A percentile compares a stretch with the other conserved stretches of the same genome.
Conservation (phyloP, 1,140 invertebrate species). For the Aphelinus atriplicis region DNA sequence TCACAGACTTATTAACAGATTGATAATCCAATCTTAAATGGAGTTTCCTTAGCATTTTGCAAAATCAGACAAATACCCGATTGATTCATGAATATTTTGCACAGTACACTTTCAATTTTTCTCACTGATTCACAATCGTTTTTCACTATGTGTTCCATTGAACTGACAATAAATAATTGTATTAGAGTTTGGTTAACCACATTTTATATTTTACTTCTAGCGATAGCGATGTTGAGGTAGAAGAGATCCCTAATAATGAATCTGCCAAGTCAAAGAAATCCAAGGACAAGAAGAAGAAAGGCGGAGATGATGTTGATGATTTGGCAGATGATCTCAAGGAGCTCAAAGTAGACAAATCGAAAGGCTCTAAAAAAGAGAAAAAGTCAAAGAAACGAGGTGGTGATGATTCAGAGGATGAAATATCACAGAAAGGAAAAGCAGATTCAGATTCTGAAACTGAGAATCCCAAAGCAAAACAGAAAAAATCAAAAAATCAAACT, state of each 20-base stretch:
- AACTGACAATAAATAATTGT: neutral
- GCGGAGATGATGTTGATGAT: conserved; percentile 52
- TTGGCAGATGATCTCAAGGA: conserved; percentile 53
- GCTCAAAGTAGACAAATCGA: conserved; percentile 52
- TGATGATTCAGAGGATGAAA: conserved; percentile 41
- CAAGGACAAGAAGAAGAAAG: conserved; percentile 48
- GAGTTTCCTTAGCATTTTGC: conserved; percentile 1
- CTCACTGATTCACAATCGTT: too few species aligned
- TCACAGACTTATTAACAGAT: too few species aligned
- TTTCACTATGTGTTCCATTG: neutral
- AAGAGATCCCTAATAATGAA: conserved; percentile 63
- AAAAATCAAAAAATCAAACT: conserved; percentile 42
- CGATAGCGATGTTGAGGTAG: conserved; percentile 68
- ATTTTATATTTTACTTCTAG: conserved; percentile 56
- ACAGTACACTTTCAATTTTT: neutral
- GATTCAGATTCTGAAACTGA: conserved; percentile 50
- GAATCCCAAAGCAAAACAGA: conserved; percentile 46
- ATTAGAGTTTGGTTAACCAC: neutral
- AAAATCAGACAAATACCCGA: neutral
- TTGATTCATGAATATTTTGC: conserved; percentile 1
- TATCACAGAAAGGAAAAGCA: conserved; percentile 54
- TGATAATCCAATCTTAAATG: too few species aligned
- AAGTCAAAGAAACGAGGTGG: conserved; percentile 47
- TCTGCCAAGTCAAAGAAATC: conserved; percentile 55
- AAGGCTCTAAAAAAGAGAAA: conserved; percentile 53